Evolutionary conservation across 2,888 invertebrate genomes (phyloP).

Genomic region (Leuctra nigra): DNA sequence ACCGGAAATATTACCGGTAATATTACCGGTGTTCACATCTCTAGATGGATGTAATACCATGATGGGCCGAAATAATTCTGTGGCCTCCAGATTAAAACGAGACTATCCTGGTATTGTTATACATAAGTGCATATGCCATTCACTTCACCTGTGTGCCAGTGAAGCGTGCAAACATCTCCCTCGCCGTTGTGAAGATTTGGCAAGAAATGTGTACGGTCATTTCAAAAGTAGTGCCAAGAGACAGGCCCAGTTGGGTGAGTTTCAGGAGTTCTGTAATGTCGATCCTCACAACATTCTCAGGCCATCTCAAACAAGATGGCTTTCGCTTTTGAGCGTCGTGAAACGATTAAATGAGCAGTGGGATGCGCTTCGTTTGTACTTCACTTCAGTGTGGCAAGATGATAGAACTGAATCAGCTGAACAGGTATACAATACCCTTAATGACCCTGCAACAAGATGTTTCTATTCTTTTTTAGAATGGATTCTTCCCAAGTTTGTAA

Average conservation of each 20-base stretch:
- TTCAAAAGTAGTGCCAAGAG: conserved; percentile 31
- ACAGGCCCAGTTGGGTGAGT: conserved; percentile 27
- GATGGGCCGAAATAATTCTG: conserved; percentile 34
- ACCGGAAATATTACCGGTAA: too few species aligned
- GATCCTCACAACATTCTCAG: conserved; percentile 32
- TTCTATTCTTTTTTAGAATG: conserved; percentile 27
- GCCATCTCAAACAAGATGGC: conserved; percentile 34
- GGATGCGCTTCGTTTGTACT: conserved; percentile 22
- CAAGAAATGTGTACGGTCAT: conserved; percentile 33
- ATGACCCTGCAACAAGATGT: conserved; percentile 23
- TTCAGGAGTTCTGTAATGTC: conserved; percentile 31
- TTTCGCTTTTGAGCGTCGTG: conserved; percentile 22
- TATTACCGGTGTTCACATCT: too few species aligned
- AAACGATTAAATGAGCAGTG: conserved; percentile 21
- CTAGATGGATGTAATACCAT: conserved; percentile 32
- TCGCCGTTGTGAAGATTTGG: conserved; percentile 32
- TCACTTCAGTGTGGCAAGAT: conserved; percentile 15
- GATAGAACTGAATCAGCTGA: conserved; percentile 21
- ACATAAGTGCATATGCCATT: conserved; percentile 35
- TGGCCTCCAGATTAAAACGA: conserved; percentile 29
- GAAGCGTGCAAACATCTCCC: conserved; percentile 34
- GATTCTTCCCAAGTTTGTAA: conserved; percentile 24
- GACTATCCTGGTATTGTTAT: conserved; percentile 30
- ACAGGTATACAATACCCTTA: conserved; percentile 18
- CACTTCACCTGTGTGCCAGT: conserved; percentile 34